phyloP scores from a whole-genome alignment of 2,797 vertebrate genomes.

The Tiaroga cobitis region DNA sequence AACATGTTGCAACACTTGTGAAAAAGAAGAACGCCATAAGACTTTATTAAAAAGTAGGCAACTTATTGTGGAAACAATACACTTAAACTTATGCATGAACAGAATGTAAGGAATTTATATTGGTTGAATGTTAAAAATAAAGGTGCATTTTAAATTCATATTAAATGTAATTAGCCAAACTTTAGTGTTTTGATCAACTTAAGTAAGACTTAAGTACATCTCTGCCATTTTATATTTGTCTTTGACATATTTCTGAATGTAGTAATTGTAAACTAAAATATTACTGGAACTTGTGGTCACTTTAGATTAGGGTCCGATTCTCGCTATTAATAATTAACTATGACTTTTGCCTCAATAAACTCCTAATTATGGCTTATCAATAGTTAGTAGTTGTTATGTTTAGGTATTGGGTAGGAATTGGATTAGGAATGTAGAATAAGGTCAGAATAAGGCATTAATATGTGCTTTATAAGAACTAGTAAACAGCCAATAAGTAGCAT shows the following conservation, averaged over 20 bases:
- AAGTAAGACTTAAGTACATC: too few species aligned
- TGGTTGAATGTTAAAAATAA: not conserved
- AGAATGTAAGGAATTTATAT: not conserved
- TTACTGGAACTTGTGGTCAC: not conserved
- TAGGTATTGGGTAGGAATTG: too few species aligned
- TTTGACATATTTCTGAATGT: not conserved
- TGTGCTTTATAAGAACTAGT: too few species aligned
- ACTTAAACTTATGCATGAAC: not conserved
- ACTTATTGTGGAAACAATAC: not conserved
- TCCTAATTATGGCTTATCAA: too few species aligned
- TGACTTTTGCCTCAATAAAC: too few species aligned
- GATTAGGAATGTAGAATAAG: too few species aligned
- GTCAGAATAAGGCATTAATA: too few species aligned
- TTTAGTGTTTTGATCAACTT: not conserved
- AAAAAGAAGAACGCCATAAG: not conserved
- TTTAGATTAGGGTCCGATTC: too few species aligned
- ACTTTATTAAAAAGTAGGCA: not conserved
- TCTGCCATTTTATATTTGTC: too few species aligned
- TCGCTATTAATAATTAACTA: too few species aligned
- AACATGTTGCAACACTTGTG: not conserved
- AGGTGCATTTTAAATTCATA: not conserved
- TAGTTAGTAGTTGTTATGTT: too few species aligned
- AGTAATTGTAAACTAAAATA: not conserved
- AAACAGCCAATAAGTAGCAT: too few species aligned
- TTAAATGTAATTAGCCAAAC: not conserved